Evolutionary conservation across 1,140 invertebrate species (phyloP), one percentile per base, ranked within the genome.

Genomic region (Saccostrea glomerata): DNA sequence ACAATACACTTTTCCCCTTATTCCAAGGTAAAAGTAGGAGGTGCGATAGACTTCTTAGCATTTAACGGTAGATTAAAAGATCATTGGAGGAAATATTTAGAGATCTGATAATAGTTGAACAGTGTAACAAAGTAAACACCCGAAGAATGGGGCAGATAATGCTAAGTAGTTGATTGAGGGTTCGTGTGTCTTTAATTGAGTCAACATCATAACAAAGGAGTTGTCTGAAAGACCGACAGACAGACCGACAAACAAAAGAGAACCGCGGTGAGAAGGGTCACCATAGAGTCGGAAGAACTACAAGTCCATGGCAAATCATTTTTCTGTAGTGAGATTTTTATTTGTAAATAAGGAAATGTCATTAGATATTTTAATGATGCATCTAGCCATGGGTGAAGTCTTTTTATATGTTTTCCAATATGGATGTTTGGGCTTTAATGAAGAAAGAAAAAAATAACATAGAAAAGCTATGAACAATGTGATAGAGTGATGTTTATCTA

Each of bases 41-140:
- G 70, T 77, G 70, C 15, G 30, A 77, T 77, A 77, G 7, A 30
- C 70, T 77, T 36, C 70, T 77, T 77, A 77, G 25, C 70, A 77
- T 77, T 77, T 77, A 77, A 77, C 70, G 70, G 70, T 30, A 77
- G 70, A 77, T 77, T 77, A 77, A 77, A 77, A 77, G 70, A 77
- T 30, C 15, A 77, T 77, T 77, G 70, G 70, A 30, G 70, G 25
- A 77, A 77, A 77, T 77, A 77, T 77, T 77, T 77, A 36, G 25
- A 77, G 70, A 77, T 77, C 25, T 77, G 70, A 77, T 77, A 77
- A 20, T 17, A 30, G 23, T 25, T 73, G 25, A 23, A 73, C 13
- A 23, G 23, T 73, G 66, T 77, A 77, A 36, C 25, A 36, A 30
- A 77, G 25, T 25, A 77, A 77, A 77, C 70, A 77, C 70, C 23